Evolutionary conservation across 1,140 invertebrate species (phyloP), one percentile per base, ranked within the genome.

Genomic region (Cyphomyrmex costatus): DNA sequence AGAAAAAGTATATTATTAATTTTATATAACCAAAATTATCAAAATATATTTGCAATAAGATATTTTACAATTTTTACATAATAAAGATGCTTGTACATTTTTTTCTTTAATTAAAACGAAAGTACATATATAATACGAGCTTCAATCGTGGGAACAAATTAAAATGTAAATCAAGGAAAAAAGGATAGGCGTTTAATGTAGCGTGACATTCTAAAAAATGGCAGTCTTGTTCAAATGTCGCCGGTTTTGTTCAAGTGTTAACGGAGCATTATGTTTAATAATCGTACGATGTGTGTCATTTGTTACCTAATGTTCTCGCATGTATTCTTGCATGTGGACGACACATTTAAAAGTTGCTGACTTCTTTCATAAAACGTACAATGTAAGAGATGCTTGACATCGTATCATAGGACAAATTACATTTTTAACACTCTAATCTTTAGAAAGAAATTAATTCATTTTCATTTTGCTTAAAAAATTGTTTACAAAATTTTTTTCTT

Each of bases 251-350:
- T 68, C 24, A 74, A 66, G 33, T 60, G 46, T 51, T 19, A 51
- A 79, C n/a, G 70, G 7, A 27, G 16, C 30, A 36, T 87, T 46
- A 46, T 16, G 14, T 65, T 58, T 83, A 74, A 83, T 71, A 79
- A 74, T 46, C 12, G 14, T 2, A 1, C n/a, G 70, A 63, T 21
- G 73, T 74, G 76, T 78, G 46, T 77, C 74, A 58, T 89, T 89
- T 89, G 80, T 24, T 79, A 79, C 66, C 46, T 27, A 89, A 89
- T 89, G 86, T 89, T 24, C 36, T 73, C 53, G n/a, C 21, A 16
- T 21, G n/a, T 89, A 51, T 89, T 19, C 27, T 71, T 46, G 10
- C 14, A 19, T n/a, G 46, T 4, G 14, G 30, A 56, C 14, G 21
- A 79, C 3, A 6, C 56, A 36, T 42, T 66, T 46, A 78, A 14